Conservation (phyloP, 2,113 vertebrate genomes). For the Myiozetetes cayanensis region DNA sequence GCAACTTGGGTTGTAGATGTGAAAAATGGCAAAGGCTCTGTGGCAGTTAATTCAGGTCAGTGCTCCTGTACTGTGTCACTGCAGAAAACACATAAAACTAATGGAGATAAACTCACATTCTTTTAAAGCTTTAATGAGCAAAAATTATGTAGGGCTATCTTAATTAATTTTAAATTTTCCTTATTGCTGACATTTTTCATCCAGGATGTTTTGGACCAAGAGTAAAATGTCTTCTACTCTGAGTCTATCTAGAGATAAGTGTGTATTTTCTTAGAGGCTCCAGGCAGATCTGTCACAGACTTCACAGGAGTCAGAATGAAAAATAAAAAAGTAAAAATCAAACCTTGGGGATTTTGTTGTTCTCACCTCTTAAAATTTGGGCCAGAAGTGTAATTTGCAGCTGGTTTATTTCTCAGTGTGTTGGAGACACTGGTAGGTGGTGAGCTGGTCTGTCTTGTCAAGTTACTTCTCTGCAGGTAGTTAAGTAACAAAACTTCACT, state of each 20-base stretch:
- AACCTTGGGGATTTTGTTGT: background rate
- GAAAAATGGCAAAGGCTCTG: constrained; percentile 89
- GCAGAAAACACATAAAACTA: background rate
- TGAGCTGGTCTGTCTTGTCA: background rate
- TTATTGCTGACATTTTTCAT: background rate
- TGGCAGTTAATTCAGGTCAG: constrained; percentile 84
- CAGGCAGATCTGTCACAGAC: background rate
- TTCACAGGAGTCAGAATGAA: background rate
- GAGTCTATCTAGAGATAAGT: background rate
- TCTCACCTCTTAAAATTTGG: background rate
- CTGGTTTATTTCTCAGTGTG: background rate
- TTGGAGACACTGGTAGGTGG: background rate
- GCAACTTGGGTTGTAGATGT: constrained; percentile 91
- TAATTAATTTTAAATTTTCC: background rate
- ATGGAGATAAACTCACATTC: background rate
- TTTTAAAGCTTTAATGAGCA: background rate
- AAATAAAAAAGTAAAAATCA: background rate
- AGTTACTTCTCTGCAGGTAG: background rate
- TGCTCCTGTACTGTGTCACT: background rate
- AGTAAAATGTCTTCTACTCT: background rate
- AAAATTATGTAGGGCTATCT: background rate
- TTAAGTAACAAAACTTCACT: background rate
- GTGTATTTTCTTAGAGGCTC: background rate
- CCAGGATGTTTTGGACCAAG: background rate
- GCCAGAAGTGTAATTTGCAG: background rate